Evolutionary conservation across 1,140 invertebrate species (phyloP), one percentile per base, ranked within the genome.

Genomic region (Trachymyrmex cornetzi): DNA sequence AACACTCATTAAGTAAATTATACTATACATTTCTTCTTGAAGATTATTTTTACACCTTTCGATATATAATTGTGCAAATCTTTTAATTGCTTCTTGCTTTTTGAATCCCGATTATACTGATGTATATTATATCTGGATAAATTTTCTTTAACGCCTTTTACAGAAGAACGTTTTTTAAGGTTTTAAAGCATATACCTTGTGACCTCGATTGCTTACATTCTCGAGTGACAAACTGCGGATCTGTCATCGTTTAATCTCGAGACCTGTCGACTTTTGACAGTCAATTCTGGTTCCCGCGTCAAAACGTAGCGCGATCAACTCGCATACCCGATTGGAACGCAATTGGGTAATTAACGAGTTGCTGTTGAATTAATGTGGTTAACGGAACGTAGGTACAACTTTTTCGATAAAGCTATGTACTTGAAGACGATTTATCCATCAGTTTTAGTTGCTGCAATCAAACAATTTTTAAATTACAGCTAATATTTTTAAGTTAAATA

Each of bases 291-390:
- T 85, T 48, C 19, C 50, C 63, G 38, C 11, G 24, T 80, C 82
- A 85, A 85, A 57, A 57, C 75, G 84, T 44, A 72, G 38, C 34
- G 9, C 22, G 7, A 30, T 14, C 61, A 48, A 30, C 53, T 30
- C 22, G 66, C 22, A 72, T 27, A 61, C 50, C 3, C 61, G 24
- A 85, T 85, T 79, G 50, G 50, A 86, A 80, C 19, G 84, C 84
- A 79, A 86, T 64, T 48, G 53, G 7, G 63, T 50, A 80, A 81
- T 63, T 63, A 85, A 85, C 57, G 34, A 86, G 34, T 34, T 3
- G 38, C 9, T n/a, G 34, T 24, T 86, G 84, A 86, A 80, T 80
- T 86, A 86, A 86, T 86, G 63, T 34, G 63, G 63, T 67, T 86
- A 86, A 86, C 84, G 75, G 82, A 53, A 24, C 24, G 19, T 22